phyloP scores from a whole-genome alignment of 2,888 invertebrate species.

The Oxycera nigricornis region DNA sequence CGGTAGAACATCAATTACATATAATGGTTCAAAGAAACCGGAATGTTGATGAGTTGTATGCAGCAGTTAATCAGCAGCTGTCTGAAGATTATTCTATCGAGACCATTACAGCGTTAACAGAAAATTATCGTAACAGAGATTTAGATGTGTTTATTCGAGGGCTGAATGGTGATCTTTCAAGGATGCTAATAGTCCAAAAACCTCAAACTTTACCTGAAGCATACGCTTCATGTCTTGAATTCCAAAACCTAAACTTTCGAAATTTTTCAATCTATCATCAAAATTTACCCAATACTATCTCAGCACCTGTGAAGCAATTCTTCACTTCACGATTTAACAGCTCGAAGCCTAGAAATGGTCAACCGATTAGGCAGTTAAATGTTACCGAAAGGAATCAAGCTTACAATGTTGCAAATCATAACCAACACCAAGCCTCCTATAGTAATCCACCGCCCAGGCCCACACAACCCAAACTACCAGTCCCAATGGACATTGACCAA shows the following conservation, averaged over 20 bases:
- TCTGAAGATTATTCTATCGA: not conserved
- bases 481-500: slow-evolving; percentile 35
- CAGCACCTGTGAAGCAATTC: not conserved
- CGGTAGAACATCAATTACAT: slow-evolving; percentile 18
- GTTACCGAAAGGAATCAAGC: not conserved
- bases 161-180: slow-evolving; percentile 27
- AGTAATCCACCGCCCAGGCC: not conserved
- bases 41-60: slow-evolving; percentile 9
- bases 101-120: not conserved
- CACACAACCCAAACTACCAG: slow-evolving; percentile 4
- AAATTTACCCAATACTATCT: not conserved
- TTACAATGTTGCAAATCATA: not conserved
- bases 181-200: slow-evolving; percentile 30
- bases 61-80: too few species aligned
- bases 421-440: too few species aligned
- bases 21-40: not conserved
- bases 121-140: slow-evolving; percentile 12
- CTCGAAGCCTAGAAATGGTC: not conserved
- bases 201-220: slow-evolving; percentile 25
- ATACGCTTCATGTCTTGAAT: slow-evolving; percentile 31
- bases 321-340: not conserved
- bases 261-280: slow-evolving; percentile 1
- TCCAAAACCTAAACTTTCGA: slow-evolving; percentile 29
- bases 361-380: not conserved
- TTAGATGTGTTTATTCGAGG: slow-evolving; percentile 1